Percentiles rank a stretch among this genome's conserved stretches.
These are phyloP conservation scores for Eupithecia pulchellata DNA, from an alignment of 2,888 invertebrate species.

Conservation along the genomic window DNA sequence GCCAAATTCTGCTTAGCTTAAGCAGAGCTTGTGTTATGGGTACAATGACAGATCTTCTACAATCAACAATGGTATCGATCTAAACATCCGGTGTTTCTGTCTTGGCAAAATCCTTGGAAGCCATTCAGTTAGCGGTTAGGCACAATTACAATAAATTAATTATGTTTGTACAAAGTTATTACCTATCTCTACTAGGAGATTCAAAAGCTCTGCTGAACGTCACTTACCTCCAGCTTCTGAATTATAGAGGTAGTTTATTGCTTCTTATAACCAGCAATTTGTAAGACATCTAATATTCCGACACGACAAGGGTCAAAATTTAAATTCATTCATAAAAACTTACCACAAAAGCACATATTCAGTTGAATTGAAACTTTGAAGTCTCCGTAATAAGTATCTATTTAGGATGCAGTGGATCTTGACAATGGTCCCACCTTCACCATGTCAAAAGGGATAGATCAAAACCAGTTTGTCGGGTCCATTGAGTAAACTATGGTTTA, in stretches of 20 bases:
- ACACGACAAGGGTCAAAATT: background rate
- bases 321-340: constrained; percentile 12
- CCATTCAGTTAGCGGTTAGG: too few relatives aligned
- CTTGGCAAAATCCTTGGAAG: too few relatives aligned
- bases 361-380: background rate
- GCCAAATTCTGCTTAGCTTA: too few relatives aligned
- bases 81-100: too few relatives aligned
- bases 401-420: background rate
- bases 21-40: too few relatives aligned
- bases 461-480: constrained; percentile 3
- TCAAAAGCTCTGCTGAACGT: too few relatives aligned
- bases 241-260: background rate
- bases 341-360: background rate
- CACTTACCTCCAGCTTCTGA: too few relatives aligned
- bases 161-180: too few relatives aligned
- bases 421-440: constrained; percentile 1
- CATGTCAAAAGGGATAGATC: constrained; percentile 11
- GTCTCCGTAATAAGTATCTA: background rate
- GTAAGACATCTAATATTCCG: constrained; percentile 1
- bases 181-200: too few relatives aligned
- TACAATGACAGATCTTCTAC: too few relatives aligned
- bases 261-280: constrained; percentile 1
- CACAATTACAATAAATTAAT: too few relatives aligned
- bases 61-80: too few relatives aligned
- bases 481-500: constrained; percentile 3